These are phyloP conservation scores for Anthopleura xanthogrammica DNA, from an alignment of 92 coral and sea anemone genomes.

Conservation along the genomic window DNA sequence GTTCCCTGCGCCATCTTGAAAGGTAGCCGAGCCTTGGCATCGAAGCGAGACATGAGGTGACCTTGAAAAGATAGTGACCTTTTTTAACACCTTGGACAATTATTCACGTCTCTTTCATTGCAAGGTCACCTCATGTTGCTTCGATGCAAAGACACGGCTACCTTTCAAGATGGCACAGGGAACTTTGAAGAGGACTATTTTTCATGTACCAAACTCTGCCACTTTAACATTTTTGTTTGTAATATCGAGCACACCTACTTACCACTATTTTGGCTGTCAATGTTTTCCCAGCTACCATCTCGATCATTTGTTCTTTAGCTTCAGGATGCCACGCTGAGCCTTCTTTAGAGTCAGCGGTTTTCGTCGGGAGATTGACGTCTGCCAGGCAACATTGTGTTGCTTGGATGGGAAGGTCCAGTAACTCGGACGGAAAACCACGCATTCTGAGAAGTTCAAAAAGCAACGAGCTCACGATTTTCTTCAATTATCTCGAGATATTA, in stretches of 20 bases:
- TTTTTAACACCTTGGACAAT: no score
- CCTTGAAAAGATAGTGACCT: no score
- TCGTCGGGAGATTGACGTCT: conserved; percentile 55
- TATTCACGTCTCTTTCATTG: no score
- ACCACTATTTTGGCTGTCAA: conserved; percentile 81
- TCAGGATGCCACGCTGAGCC: conserved; percentile 60
- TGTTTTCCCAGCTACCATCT: conserved; percentile 85
- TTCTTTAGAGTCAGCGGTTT: conserved; percentile 46
- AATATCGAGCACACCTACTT: background rate
- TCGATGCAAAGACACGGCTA: no score
- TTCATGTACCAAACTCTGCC: background rate
- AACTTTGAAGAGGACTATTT: background rate
- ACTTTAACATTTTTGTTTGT: no score
- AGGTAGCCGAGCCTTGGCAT: no score
- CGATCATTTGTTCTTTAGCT: conserved; percentile 66
- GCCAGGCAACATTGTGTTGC: conserved; percentile 79
- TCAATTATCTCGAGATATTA: no score
- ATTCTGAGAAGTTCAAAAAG: conserved; percentile 36
- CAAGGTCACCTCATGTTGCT: no score
- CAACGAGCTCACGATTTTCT: background rate
- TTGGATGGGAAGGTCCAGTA: conserved; percentile 84
- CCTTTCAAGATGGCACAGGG: no score
- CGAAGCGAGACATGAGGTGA: no score
- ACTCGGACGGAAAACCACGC: conserved; percentile 85
- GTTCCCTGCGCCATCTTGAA: no score